phyloP scores from a whole-genome alignment of 2,888 invertebrate genomes.

The Herminia tarsipennalis region DNA sequence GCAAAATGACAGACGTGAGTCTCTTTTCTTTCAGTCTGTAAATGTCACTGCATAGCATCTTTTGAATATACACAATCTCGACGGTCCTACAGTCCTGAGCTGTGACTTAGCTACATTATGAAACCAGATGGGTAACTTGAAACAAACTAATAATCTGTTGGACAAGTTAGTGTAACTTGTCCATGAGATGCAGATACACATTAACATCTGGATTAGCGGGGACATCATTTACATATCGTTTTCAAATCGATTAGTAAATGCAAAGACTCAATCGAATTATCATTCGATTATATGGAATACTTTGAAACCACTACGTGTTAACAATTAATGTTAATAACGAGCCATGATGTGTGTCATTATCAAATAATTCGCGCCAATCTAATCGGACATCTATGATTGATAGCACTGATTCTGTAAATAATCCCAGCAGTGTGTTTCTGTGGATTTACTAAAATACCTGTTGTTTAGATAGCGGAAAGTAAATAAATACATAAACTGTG shows the following conservation, averaged over 20 bases:
- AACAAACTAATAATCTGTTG: too few relatives aligned
- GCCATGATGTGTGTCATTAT: constrained; percentile 31
- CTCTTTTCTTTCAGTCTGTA: too few relatives aligned
- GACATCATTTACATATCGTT: too few relatives aligned
- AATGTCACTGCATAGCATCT: too few relatives aligned
- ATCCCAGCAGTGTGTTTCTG: constrained; percentile 1
- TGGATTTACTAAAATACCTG: constrained; percentile 3
- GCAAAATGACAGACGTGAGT: too few relatives aligned
- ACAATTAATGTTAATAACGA: not conserved
- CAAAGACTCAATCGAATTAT: not conserved
- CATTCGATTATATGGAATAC: not conserved
- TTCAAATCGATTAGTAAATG: not conserved
- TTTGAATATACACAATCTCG: too few relatives aligned
- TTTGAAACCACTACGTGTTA: not conserved
- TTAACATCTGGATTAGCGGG: not conserved
- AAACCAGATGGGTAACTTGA: too few relatives aligned
- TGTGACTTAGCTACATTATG: too few relatives aligned
- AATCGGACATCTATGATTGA: constrained; percentile 37
- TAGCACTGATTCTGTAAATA: constrained; percentile 37
- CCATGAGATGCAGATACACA: too few relatives aligned
- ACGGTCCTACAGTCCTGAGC: too few relatives aligned
- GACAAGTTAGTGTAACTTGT: too few relatives aligned
- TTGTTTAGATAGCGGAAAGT: constrained; percentile 8
- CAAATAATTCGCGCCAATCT: constrained; percentile 37
- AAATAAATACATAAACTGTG: constrained; percentile 3